Evolutionary conservation across 2,113 vertebrate species (phyloP).

Genomic region (Rhineura floridana): DNA sequence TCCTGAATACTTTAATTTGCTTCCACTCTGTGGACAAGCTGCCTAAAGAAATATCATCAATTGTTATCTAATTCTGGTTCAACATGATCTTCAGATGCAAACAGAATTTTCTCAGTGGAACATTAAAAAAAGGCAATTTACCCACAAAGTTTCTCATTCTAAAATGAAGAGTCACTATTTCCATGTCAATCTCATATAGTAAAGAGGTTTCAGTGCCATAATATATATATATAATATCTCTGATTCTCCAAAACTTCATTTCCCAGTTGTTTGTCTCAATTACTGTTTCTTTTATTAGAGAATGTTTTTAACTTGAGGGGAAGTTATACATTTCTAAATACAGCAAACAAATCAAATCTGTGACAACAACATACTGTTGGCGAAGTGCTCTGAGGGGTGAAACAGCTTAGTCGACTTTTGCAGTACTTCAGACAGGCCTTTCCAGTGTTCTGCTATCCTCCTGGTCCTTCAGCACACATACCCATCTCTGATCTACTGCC

Average conservation of each 20-base stretch:
- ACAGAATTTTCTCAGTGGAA: slow-evolving; percentile 36
- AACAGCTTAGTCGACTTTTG: not conserved
- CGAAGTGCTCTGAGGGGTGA: not conserved
- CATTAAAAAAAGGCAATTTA: slow-evolving; percentile 24
- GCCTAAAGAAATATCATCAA: slow-evolving; percentile 33
- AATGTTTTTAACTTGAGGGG: slow-evolving; percentile 46
- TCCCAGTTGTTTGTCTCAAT: slow-evolving; percentile 48
- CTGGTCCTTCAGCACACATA: not conserved
- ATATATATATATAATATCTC: slow-evolving; percentile 21
- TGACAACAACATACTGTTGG: not conserved
- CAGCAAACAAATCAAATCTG: not conserved
- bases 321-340: slow-evolving; percentile 12
- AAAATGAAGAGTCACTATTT: slow-evolving; percentile 46
- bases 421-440: not conserved
- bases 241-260: slow-evolving; percentile 54
- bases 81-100: slow-evolving; percentile 32
- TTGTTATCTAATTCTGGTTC: slow-evolving; percentile 45
- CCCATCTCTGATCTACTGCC: not conserved
- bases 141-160: slow-evolving; percentile 28
- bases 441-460: not conserved
- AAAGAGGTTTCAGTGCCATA: slow-evolving; percentile 70
- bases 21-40: slow-evolving; percentile 33
- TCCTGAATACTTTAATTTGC: slow-evolving; percentile 40
- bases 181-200: slow-evolving; percentile 41
- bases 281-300: slow-evolving; percentile 36